Evolutionary conservation across 1,140 invertebrate genomes (phyloP), one percentile per base, ranked within the genome.

Genomic region (Macrotrachela quadricornifera): DNA sequence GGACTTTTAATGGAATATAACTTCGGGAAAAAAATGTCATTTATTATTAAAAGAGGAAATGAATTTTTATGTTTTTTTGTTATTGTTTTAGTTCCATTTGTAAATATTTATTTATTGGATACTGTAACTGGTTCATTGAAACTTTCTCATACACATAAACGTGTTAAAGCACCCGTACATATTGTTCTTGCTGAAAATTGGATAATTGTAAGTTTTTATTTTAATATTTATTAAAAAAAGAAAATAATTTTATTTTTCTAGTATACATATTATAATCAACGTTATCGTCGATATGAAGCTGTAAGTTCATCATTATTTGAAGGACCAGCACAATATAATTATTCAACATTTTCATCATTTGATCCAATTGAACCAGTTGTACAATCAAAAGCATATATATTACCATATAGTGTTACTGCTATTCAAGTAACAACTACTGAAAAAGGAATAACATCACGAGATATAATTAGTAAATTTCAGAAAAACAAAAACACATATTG

Each of bases 141-240:
- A 15, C 74, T 75, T 59, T 71, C 71, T 55, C 67, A 67, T 16
- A 66, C 64, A 54, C 84, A 90, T 64, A 81, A 82, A 57, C 76
- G 80, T 64, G 80, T 82, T 38, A 75, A 77, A 44, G 79, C 80
- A 10, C 84, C 88, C 11, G 71, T 92, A 44, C 79, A 86, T 63
- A 73, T 94, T 48, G 80, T 95, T 30, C 88, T 95, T 73, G 85
- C 86, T 1, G 92, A 97, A 71, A 94, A 99, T 72, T 95, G 85
- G 84, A 62, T 95, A 17, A 81, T 92, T 59, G 74, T 76, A 59
- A 63, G 68, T 66, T 36, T 43, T 43, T 10, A 13, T 50, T 16
- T 59, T 49, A 36, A 13, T 11, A 50, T 15, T 51, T 41, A 44
- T 49, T 57, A 15, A 13, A 4, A n/a, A 43, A 45, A 42, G 30